Base-by-base conservation (phyloP, 2,113 vertebrate species). In the Dipodomys stephensi region DNA sequence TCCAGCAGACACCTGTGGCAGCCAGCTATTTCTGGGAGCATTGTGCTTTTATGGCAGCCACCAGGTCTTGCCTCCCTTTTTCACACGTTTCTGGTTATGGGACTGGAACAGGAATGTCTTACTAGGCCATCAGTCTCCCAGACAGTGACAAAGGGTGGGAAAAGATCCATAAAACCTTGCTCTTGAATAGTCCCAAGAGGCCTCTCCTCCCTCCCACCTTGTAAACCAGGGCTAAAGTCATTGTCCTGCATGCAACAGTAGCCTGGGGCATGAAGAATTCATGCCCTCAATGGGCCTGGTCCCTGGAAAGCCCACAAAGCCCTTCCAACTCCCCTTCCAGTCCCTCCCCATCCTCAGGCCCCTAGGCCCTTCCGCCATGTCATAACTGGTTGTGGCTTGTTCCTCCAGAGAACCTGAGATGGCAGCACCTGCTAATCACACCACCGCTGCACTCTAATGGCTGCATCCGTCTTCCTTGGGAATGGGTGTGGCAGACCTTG, bases 131-230 rank as follows among this genome's bases (percentile, higher is more conserved):
- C 69, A 27, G 0, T 92, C 85, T 96, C 79, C 39, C n/a, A 30
- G 90, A 92, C 71, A 86, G 88, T 64, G 32, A 67, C 72, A 49
- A 15, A 62, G 89, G 71, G 57, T 83, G 83, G 91, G 91, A 92
- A 89, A 82, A 87, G 71, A 22, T 8, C 89, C 77, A 86, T 92
- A 96, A 96, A 97, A 91, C 35, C 30, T 44, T 32, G 18, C 60
- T 69, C 35, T 28, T 82, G 87, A 87, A 85, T 12, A 60, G 82
- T 32, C 49, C 3, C 0, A 6, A 13, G 18, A 1, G 1, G 82
- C 35, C 18, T 72, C 83, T 57, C 65, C 80, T 64, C 87, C 68
- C 32, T 65, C 65, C 71, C 67, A 84, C 78, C 79, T 83, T 74
- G 30, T 94, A 88, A 96, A 95, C 9, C 22, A 67, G 53, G 57